A percentile compares a stretch with the other conserved stretches of the same genome.
These are phyloP conservation scores for Falco punctatus DNA, from an alignment of 2,113 vertebrate species.

Conservation along the genomic window DNA sequence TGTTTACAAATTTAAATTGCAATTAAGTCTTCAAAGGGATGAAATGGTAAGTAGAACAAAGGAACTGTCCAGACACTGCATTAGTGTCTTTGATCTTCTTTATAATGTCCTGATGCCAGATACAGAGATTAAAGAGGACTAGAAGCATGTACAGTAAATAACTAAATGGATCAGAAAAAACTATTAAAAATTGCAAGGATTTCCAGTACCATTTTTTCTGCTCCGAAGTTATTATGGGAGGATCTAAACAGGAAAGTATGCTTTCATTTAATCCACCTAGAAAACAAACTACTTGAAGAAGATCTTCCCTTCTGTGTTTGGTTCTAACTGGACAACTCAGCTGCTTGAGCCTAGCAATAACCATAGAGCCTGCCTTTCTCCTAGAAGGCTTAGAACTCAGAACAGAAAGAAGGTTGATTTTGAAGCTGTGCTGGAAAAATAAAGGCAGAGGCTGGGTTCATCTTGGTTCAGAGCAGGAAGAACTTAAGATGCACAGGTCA, in stretches of 20 bases:
- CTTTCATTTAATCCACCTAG: neutral
- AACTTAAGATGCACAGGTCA: neutral
- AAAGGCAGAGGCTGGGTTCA: neutral
- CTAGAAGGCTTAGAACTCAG: neutral
- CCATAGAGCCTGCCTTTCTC: neutral
- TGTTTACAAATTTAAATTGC: slow-evolving; percentile 12
- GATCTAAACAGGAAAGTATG: neutral
- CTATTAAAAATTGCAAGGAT: neutral
- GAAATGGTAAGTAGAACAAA: slow-evolving; percentile 37
- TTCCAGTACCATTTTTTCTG: neutral
- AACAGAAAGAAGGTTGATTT: neutral
- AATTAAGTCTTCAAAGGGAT: slow-evolving; percentile 44
- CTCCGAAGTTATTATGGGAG: neutral
- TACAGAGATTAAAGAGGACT: neutral
- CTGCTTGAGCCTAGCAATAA: neutral
- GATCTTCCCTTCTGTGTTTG: neutral
- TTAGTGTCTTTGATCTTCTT: slow-evolving; percentile 58
- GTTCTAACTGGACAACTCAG: neutral
- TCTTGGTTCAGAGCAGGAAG: neutral
- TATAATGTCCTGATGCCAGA: slow-evolving; percentile 7
- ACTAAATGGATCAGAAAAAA: neutral
- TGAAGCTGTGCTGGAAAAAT: neutral
- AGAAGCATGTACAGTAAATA: neutral
- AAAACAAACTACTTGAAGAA: neutral
- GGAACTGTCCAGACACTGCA: slow-evolving; percentile 46